These are phyloP conservation scores for Ptychochromis oligacanthus DNA, from an alignment of 2,113 vertebrate species.

Conservation along the genomic window DNA sequence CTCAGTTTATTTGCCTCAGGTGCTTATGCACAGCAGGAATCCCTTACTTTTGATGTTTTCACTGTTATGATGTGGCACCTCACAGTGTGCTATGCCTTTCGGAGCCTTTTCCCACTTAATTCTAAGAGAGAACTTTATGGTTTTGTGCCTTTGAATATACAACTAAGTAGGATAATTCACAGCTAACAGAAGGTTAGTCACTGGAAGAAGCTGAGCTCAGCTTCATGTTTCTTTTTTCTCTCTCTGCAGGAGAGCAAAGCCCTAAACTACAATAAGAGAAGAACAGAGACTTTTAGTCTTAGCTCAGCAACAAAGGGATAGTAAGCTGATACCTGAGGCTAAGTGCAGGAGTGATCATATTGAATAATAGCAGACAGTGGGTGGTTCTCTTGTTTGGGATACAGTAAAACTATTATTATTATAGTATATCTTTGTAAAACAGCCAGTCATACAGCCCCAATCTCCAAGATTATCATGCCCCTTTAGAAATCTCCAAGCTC, in stretches of 20 bases:
- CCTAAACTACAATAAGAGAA: not conserved
- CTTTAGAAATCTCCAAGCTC: not conserved
- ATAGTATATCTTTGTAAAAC: constrained; percentile 3
- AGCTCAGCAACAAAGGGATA: constrained; percentile 21
- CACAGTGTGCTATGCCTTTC: not conserved
- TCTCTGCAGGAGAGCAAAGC: constrained; percentile 2
- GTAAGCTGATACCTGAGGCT: constrained; percentile 8
- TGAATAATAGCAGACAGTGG: not conserved
- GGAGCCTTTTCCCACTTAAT: not conserved
- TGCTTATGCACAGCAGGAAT: not conserved
- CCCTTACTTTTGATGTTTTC: not conserved
- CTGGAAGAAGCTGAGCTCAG: constrained; percentile 46
- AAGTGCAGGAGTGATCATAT: constrained; percentile 9
- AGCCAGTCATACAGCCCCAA: not conserved
- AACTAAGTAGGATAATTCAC: constrained; percentile 20
- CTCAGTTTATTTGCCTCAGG: not conserved
- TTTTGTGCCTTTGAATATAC: constrained; percentile 25
- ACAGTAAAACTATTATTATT: not conserved
- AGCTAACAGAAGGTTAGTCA: not conserved
- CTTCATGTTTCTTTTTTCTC: not conserved
- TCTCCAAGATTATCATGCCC: not conserved
- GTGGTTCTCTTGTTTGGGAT: constrained; percentile 9
- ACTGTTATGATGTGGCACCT: not conserved
- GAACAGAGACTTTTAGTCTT: constrained; percentile 21
- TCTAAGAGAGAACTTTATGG: constrained; percentile 4